These are phyloP conservation scores for Ondatra zibethicus DNA, from an alignment of 2,113 vertebrate genomes.

Conservation along the genomic window DNA sequence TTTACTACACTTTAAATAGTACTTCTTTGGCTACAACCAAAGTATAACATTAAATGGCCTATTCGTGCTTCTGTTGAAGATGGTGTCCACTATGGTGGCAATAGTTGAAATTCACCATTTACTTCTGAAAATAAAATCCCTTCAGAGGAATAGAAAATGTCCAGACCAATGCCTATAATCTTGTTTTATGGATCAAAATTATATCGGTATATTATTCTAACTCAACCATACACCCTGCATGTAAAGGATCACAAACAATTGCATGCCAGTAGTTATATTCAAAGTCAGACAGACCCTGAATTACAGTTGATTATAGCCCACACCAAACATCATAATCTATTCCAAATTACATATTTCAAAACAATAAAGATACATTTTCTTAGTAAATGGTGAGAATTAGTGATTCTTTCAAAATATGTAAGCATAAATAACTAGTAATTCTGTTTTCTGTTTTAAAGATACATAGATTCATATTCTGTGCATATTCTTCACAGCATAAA, in stretches of 20 bases:
- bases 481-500: not conserved
- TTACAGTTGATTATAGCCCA: not conserved
- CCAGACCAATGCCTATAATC: not conserved
- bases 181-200: not conserved
- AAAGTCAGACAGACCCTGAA: not conserved
- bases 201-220: not conserved
- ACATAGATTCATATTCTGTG: not conserved
- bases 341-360: not conserved
- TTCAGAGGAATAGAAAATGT: not conserved
- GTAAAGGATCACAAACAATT: not conserved
- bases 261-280: not conserved
- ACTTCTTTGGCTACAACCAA: not conserved
- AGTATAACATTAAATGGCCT: not conserved
- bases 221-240: not conserved
- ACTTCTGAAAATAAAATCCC: conserved; percentile 2
- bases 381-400: not conserved
- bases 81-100: not conserved
- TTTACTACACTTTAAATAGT: not conserved
- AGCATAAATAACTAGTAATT: conserved; percentile 29
- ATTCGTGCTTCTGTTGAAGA: not conserved
- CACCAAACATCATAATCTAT: not conserved
- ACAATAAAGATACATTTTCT: not conserved
- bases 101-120: not conserved
- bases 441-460: not conserved
- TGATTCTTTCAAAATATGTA: not conserved